Conservation (phyloP, 2,797 vertebrate genomes). For the Cryptoblepharus egeriae region DNA sequence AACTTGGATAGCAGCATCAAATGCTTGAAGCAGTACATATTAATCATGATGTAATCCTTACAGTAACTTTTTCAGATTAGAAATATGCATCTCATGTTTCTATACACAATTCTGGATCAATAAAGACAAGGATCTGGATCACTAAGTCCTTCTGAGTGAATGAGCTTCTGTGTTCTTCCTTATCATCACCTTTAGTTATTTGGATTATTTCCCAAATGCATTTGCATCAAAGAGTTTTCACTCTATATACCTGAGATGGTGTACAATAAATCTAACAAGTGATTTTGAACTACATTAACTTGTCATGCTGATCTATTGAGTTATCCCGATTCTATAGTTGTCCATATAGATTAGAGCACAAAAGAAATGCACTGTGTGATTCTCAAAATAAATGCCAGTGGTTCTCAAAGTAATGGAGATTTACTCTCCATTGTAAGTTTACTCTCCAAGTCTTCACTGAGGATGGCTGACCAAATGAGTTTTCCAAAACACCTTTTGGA, state of each 20-base stretch:
- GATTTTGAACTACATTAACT: constrained; percentile 8
- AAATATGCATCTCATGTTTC: no score
- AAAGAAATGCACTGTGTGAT: not conserved
- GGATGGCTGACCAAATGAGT: no score
- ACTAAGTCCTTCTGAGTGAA: not conserved
- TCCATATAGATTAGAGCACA: constrained; percentile 5
- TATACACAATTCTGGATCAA: not conserved
- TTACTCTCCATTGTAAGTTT: no score
- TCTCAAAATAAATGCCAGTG: not conserved
- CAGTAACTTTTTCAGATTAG: no score
- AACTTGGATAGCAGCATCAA: not conserved
- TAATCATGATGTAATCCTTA: no score
- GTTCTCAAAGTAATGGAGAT: no score
- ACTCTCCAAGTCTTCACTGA: no score
- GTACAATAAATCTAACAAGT: fast-evolving
- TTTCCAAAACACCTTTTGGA: no score
- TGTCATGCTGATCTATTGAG: not conserved
- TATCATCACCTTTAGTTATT: not conserved
- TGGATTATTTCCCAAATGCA: not conserved
- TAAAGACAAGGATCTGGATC: not conserved
- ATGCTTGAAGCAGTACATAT: no score
- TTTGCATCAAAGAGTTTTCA: not conserved
- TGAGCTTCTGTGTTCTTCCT: not conserved
- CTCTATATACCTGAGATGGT: not conserved
- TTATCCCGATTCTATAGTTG: fast-evolving